Conservation (phyloP, 92 coral and sea anemone species). For the Epizoanthus rinbou region DNA sequence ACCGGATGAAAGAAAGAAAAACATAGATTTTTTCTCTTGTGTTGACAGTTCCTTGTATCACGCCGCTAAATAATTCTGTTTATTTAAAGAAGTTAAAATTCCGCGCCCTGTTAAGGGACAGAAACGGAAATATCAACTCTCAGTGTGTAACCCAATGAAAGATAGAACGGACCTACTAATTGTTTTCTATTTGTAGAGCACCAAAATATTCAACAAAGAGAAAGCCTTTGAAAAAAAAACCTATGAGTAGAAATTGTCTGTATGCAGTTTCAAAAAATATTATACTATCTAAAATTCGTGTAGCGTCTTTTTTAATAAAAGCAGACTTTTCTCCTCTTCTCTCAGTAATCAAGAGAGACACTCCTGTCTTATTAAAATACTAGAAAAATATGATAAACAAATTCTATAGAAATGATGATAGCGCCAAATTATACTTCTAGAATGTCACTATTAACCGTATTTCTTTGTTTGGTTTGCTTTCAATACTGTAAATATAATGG, state of each 20-base stretch:
- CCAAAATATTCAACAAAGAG: slow-evolving; percentile 13
- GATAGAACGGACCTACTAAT: background rate
- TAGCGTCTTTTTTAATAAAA: too few relatives aligned
- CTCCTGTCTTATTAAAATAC: background rate
- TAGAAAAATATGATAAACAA: background rate
- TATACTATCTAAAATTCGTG: too few relatives aligned
- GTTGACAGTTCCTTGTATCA: slow-evolving; percentile 20
- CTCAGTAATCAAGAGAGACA: too few relatives aligned
- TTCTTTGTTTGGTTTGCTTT: slow-evolving; percentile 38
- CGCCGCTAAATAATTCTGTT: background rate
- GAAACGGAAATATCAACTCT: background rate
- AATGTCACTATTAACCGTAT: slow-evolving; percentile 5
- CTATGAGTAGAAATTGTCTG: too few relatives aligned
- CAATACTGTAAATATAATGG: slow-evolving; percentile 18
- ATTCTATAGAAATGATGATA: background rate
- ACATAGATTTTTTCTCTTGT: background rate
- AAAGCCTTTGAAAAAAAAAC: background rate
- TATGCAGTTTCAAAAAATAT: too few relatives aligned
- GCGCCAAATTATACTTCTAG: background rate
- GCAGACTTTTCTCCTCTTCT: too few relatives aligned
- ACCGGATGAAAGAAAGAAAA: slow-evolving; percentile 21
- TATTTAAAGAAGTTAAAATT: background rate
- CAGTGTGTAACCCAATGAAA: background rate
- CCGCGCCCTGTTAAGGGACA: background rate
- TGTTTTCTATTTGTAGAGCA: background rate